These are phyloP conservation scores for Corapipo altera DNA, from an alignment of 2,113 vertebrate species.

Conservation along the genomic window DNA sequence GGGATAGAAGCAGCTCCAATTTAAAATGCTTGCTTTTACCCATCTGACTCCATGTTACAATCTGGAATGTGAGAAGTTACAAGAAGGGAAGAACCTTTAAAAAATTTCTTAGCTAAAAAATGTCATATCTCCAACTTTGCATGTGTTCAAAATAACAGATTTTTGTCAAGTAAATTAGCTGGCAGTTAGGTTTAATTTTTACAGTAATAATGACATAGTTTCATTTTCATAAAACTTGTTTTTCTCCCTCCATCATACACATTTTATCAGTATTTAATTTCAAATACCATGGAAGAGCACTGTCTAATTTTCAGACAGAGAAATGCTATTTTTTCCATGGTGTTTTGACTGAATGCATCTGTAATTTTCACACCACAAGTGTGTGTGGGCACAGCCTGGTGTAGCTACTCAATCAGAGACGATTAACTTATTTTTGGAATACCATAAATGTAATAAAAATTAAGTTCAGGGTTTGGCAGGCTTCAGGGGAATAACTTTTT, in stretches of 20 bases:
- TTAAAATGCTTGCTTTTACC: not conserved
- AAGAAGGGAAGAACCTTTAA: not conserved
- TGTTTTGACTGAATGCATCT: slow-evolving; percentile 68
- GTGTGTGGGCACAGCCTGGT: slow-evolving; percentile 66
- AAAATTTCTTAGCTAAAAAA: not conserved
- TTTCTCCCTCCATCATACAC: not conserved
- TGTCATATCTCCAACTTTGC: not conserved
- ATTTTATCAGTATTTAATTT: slow-evolving; percentile 45
- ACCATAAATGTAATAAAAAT: slow-evolving; percentile 67
- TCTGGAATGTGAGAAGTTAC: not conserved
- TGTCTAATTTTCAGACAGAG: slow-evolving; percentile 58
- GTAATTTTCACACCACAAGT: slow-evolving; percentile 75
- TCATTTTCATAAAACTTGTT: slow-evolving; percentile 30
- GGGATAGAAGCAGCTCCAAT: not conserved
- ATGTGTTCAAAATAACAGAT: not conserved
- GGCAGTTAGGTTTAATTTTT: not conserved
- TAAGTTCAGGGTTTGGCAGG: slow-evolving; percentile 39
- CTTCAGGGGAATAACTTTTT: slow-evolving; percentile 43
- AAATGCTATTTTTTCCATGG: slow-evolving; percentile 55
- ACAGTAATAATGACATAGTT: slow-evolving; percentile 8
- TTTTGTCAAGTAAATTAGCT: slow-evolving; percentile 1
- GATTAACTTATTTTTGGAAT: slow-evolving; percentile 73
- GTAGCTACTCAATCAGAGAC: slow-evolving; percentile 65
- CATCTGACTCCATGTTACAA: not conserved
- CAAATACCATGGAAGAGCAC: slow-evolving; percentile 22